phyloP scores from a whole-genome alignment of 2,113 vertebrate genomes.

The Felis chaus region DNA sequence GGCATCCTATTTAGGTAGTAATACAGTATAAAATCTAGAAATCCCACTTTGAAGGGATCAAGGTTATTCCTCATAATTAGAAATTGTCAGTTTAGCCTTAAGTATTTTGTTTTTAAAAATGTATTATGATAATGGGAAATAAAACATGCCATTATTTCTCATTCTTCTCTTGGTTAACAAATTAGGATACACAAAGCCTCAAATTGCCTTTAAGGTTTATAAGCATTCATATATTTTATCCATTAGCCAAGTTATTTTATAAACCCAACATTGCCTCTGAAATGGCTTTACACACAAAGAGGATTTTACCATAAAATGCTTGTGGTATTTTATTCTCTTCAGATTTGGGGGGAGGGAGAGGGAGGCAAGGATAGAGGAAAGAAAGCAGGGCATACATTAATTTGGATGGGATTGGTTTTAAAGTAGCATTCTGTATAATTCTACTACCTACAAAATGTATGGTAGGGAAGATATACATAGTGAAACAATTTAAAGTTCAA shows the following conservation, averaged over 20 bases:
- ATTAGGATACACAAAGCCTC: conserved; percentile 62
- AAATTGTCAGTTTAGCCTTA: conserved; percentile 68
- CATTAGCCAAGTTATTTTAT: conserved; percentile 70
- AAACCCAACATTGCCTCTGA: conserved; percentile 57
- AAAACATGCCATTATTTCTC: conserved; percentile 64
- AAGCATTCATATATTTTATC: conserved; percentile 69
- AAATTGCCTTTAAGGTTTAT: conserved; percentile 70
- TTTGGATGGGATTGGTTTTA: conserved; percentile 40
- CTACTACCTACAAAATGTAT: conserved; percentile 26
- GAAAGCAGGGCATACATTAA: conserved; percentile 24
- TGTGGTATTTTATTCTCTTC: conserved; percentile 49
- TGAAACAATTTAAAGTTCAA: conserved; percentile 4
- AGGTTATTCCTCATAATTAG: conserved; percentile 61
- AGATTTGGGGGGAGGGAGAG: not conserved
- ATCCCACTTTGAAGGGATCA: conserved; percentile 55
- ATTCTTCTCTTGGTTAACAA: conserved; percentile 65
- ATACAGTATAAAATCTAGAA: conserved; percentile 58
- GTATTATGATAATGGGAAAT: conserved; percentile 65
- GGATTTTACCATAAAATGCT: conserved; percentile 71
- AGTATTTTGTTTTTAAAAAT: conserved; percentile 69
- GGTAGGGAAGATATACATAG: not conserved
- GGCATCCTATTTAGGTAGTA: conserved; percentile 45
- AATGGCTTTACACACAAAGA: conserved; percentile 67
- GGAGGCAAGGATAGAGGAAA: conserved; percentile 10
- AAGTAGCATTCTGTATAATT: conserved; percentile 38